phyloP scores from a whole-genome alignment of 2,113 vertebrate genomes.

The Calyptomena viridis region DNA sequence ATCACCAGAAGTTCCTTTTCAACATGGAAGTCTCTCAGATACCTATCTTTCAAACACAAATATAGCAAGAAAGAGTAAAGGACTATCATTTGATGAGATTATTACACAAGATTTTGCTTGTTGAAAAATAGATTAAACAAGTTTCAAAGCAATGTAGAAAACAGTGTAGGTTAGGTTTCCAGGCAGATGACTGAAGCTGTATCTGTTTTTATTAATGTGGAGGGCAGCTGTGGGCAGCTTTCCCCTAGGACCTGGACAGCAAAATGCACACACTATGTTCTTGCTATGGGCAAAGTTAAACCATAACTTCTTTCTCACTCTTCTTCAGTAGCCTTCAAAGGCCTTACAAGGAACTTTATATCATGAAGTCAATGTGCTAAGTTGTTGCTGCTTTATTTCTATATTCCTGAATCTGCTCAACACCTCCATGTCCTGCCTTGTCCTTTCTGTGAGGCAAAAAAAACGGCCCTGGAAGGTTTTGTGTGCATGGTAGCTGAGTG shows the following conservation, averaged over 20 bases:
- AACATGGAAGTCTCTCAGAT: background rate
- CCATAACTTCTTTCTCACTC: background rate
- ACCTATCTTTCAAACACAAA: conserved; percentile 22
- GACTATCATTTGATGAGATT: background rate
- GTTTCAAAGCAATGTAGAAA: conserved; percentile 1
- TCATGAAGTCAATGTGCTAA: background rate
- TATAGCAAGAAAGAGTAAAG: conserved; percentile 2
- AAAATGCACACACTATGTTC: background rate
- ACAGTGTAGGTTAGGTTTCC: conserved; percentile 13
- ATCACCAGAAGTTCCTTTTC: background rate
- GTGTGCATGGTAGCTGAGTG: background rate
- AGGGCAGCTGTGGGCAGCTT: background rate
- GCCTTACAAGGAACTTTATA: background rate
- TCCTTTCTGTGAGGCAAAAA: background rate
- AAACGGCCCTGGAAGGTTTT: background rate
- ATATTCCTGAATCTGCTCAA: background rate
- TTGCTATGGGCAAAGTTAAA: background rate
- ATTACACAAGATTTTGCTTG: background rate
- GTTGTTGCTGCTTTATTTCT: background rate
- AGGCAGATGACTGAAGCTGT: background rate
- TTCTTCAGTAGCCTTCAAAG: background rate
- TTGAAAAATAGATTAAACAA: conserved; percentile 24
- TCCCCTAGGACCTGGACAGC: background rate
- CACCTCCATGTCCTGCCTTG: background rate
- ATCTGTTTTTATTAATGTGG: background rate